A percentile compares a stretch with the other conserved stretches of the same genome.
phyloP scores from a whole-genome alignment of 1,140 invertebrate genomes.

The Aphis gossypii region DNA sequence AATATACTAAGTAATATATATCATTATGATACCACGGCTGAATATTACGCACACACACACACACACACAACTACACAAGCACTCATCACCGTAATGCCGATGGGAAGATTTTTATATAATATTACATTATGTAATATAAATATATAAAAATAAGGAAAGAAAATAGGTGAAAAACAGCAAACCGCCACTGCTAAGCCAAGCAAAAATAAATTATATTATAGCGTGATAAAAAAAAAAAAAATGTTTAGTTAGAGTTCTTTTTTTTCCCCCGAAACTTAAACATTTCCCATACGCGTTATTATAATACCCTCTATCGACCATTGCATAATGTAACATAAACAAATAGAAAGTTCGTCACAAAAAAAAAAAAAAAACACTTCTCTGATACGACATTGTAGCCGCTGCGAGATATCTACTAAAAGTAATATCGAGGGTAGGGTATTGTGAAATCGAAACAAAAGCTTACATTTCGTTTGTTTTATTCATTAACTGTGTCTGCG shows the following conservation, averaged over 20 bases:
- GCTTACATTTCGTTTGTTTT: neutral
- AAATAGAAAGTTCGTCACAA: neutral
- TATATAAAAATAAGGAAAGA: neutral
- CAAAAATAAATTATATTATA: conserved; percentile 19
- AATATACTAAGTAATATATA: neutral
- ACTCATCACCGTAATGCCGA: neutral
- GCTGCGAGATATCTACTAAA: neutral
- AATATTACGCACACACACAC: neutral
- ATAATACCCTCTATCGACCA: neutral
- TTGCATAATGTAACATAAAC: neutral
- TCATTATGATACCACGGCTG: neutral
- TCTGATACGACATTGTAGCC: neutral
- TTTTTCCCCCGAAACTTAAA: neutral
- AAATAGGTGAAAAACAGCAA: conserved; percentile 11
- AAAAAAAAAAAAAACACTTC: neutral
- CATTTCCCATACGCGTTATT: neutral
- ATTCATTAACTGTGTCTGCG: neutral
- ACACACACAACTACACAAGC: neutral
- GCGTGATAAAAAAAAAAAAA: neutral
- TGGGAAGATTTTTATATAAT: neutral
- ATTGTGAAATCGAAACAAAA: neutral
- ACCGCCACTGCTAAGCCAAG: conserved; percentile 35
- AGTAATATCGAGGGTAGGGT: neutral
- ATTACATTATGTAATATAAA: neutral
- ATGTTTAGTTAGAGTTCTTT: neutral